Base-by-base conservation (phyloP, 2,888 invertebrate species). In the Apodemia duryi region DNA sequence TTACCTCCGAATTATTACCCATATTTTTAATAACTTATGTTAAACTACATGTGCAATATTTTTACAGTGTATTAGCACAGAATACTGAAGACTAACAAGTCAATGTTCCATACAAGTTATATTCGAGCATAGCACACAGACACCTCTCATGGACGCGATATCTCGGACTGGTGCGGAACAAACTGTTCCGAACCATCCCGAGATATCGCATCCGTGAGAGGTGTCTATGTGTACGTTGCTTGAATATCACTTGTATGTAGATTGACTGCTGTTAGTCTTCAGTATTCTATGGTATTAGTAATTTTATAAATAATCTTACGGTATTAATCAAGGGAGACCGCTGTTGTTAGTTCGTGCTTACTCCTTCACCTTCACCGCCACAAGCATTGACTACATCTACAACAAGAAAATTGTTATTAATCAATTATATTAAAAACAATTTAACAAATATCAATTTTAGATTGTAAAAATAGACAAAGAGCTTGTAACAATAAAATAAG, bases 321-420 rank as follows among this genome's bases (percentile, higher is more conserved):
- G 85, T 91, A 87, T 88, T 80, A 81, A 86, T 85, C 86, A 88
- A 92, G 86, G 90, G 91, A 89, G 92, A 92, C 92, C 92, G 91
- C 90, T 89, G 92, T 46, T 46, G 46, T 87, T 80, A 88, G 86
- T 84, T 89, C 93, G 93, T 91, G 92, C 91, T 91, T 81, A 79
- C 86, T 91, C 92, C 93, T 93, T 95, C 95, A 95, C 92, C 93
- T 94, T 95, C 95, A 95, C 95, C 95, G 95, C 95, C 95, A 95
- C 94, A 95, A 95, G 95, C 95, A 95, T 94, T 95, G 95, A 95
- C 95, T 95, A 95, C 95, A 95, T 95, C 95, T 95, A 95, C 94
- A 95, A 95, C 93, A 93, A 86, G 88, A 93, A 91, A 83, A 82
- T 83, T 81, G 79, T 85, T 83, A 86, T 77, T 78, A 77, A 75